Conservation (phyloP, 2,797 vertebrate species). For the Bovichtus variegatus region DNA sequence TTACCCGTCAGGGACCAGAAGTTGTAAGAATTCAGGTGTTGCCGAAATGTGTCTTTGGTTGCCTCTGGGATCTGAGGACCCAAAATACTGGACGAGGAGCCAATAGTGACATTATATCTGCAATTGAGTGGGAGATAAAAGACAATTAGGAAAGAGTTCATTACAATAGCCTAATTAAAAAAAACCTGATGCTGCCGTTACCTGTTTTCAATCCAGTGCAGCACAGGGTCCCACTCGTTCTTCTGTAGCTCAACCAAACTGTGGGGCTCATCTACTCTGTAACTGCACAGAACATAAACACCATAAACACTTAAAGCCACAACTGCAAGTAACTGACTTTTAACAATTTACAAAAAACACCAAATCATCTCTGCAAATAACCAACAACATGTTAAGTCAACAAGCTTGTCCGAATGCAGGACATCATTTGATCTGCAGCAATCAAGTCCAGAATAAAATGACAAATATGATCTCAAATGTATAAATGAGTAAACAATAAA, state of each 20-base stretch:
- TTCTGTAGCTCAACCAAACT: constrained; percentile 94
- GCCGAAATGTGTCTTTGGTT: constrained; percentile 90
- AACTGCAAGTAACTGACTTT: neutral
- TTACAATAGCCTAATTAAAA: neutral
- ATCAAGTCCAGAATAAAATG: neutral
- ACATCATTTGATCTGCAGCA: neutral
- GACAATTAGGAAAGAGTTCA: neutral
- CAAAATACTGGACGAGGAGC: constrained; percentile 93
- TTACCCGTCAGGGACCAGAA: constrained; percentile 95
- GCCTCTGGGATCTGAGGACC: constrained; percentile 91
- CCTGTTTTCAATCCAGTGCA: constrained; percentile 95
- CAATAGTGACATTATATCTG: constrained; percentile 92
- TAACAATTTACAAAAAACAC: neutral
- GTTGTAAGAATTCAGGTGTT: constrained; percentile 93
- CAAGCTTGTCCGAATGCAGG: neutral
- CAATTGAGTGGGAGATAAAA: constrained; percentile 22
- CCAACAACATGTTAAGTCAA: neutral
- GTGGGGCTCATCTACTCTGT: constrained; percentile 94
- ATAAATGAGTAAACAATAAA: no score
- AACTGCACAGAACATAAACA: constrained; percentile 83
- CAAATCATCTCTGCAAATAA: neutral
- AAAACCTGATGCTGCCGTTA: constrained; percentile 55
- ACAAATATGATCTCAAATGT: no score
- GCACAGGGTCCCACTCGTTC: constrained; percentile 95
- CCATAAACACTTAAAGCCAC: neutral